These are phyloP conservation scores for Brenthis hecate DNA, from an alignment of 2,888 invertebrate species.

Conservation along the genomic window DNA sequence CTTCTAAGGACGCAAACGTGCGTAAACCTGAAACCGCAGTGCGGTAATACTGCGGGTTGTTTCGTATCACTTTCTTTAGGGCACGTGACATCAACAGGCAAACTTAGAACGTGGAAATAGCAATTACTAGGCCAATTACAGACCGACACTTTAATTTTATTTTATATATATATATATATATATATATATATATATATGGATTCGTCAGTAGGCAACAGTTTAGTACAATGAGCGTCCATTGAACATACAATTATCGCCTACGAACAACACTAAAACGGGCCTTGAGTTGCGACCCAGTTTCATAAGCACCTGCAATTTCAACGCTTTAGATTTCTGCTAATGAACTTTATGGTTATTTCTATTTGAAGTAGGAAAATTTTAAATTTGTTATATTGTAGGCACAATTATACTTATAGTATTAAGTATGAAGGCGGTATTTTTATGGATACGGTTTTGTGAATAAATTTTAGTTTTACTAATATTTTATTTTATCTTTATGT, in stretches of 20 bases:
- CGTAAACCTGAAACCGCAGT: constrained; percentile 24
- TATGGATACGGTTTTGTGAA: too few relatives aligned
- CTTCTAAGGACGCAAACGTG: constrained; percentile 7
- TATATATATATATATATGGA: constrained; percentile 7
- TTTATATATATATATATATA: too few relatives aligned
- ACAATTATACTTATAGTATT: too few relatives aligned
- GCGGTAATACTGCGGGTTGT: constrained; percentile 23
- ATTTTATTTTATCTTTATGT: too few relatives aligned
- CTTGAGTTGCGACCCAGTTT: constrained; percentile 45
- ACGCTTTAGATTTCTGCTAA: constrained; percentile 32
- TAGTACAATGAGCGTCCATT: constrained; percentile 61
- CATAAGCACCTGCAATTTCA: constrained; percentile 38
- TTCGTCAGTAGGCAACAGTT: constrained; percentile 42
- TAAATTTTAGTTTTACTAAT: too few relatives aligned
- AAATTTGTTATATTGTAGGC: too few relatives aligned
- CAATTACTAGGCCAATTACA: neutral
- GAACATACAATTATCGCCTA: constrained; percentile 60
- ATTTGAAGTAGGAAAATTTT: neutral
- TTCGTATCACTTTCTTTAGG: constrained; percentile 9
- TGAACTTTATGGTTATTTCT: constrained; percentile 26
- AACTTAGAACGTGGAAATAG: neutral
- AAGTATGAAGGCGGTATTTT: too few relatives aligned
- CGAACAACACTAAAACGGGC: constrained; percentile 38
- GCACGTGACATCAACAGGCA: neutral
- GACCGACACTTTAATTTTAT: neutral